phyloP scores from a whole-genome alignment of 1,140 invertebrate genomes.

The Leucophenga varia region DNA sequence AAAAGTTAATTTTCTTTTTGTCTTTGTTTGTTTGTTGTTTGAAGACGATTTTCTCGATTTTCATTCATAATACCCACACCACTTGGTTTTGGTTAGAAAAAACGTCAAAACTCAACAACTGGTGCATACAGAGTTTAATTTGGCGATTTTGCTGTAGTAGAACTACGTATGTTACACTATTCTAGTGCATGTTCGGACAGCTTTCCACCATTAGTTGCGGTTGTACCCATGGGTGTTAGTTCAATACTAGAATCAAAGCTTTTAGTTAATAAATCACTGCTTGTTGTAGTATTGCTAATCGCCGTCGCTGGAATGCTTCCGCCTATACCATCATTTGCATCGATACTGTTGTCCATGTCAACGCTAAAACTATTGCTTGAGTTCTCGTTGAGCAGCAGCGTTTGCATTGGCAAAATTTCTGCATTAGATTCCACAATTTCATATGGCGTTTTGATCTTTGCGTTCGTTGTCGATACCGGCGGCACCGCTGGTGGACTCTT shows the following conservation, averaged over 20 bases:
- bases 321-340: conserved; percentile 33
- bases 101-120: too few relatives aligned
- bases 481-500: conserved; percentile 24
- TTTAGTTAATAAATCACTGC: conserved; percentile 48
- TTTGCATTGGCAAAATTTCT: conserved; percentile 44
- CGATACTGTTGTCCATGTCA: conserved; percentile 30
- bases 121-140: conserved; percentile 29
- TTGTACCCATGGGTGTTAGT: conserved; percentile 35
- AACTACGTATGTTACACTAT: conserved; percentile 13
- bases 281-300: conserved; percentile 48
- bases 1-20: too few relatives aligned
- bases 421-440: conserved; percentile 29
- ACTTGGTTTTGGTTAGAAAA: too few relatives aligned
- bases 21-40: too few relatives aligned
- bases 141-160: conserved; percentile 33
- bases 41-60: too few relatives aligned
- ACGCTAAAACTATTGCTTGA: conserved; percentile 50
- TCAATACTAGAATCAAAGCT: conserved; percentile 53
- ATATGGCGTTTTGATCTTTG: conserved; percentile 32
- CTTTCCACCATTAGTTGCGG: conserved; percentile 38
- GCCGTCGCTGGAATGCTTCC: conserved; percentile 21
- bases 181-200: conserved; percentile 31
- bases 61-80: too few relatives aligned
- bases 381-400: conserved; percentile 45
- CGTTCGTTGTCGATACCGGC: conserved; percentile 17